Base-by-base conservation (phyloP, 2,888 invertebrate genomes). In the Mesorhabditis spiculigera region DNA sequence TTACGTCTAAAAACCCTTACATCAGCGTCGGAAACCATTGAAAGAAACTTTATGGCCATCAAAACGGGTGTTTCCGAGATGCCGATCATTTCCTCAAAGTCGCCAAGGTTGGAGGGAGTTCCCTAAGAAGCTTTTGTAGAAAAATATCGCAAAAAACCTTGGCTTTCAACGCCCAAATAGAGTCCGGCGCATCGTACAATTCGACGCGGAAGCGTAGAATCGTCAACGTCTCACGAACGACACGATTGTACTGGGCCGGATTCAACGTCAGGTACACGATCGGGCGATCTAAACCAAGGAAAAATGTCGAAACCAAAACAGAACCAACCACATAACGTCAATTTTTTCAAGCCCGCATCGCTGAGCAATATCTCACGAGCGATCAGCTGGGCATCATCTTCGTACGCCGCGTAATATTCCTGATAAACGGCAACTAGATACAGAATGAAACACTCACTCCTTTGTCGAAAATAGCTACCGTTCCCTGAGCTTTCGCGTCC, bases 281-380 rank as follows among this genome's bases (percentile, higher is more conserved):
- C 43, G 73, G 72, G 8, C 63, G 63, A 16, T 28, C n/a, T 16
- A 4, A 43, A 41, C 4, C 43, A 5, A 4, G 43, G 58, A 4
- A 65, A 42, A 4, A 68, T 45, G 41, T 16, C 28, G 64, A 66
- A 4, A 13, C 45, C 13, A n/a, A 42, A 13, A 13, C n/a, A 65
- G 41, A 10, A 43, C 65, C 45, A 28, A 75, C 77, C 68, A 6
- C 58, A 28, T 2, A 77, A 66, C 28, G 67, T 72, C 50, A 78
- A 72, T 8, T 68, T 71, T 62, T 74, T 78, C 45, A 81, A 63
- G 61, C 80, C 77, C 28, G 81, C 75, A 64, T 82, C 81, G 66
- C 80, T 81, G 67, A 74, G 72, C 70, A 83, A 79, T 66, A 83
- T 77, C 63, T 80, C 76, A 42, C 74, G 75, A 4, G 82, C 82